phyloP scores from a whole-genome alignment of 2,888 invertebrate genomes.

The Drosophila anomelani region DNA sequence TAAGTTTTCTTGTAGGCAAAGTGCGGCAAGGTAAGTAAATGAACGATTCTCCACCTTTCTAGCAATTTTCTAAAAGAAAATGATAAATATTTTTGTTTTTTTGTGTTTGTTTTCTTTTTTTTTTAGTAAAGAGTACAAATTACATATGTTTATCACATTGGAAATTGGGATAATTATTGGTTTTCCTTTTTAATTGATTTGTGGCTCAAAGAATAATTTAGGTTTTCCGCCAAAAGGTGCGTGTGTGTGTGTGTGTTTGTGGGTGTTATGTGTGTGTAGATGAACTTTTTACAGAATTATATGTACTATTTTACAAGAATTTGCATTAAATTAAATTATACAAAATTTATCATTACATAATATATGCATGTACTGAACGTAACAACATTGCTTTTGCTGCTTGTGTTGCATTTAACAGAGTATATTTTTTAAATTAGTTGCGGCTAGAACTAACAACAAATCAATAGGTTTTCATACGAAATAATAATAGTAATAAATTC shows the following conservation, averaged over 20 bases:
- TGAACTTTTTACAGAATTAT: slow-evolving; percentile 60
- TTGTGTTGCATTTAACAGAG: slow-evolving; percentile 48
- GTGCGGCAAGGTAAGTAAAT: slow-evolving; percentile 65
- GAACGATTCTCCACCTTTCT: slow-evolving; percentile 55
- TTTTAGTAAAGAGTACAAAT: slow-evolving; percentile 66
- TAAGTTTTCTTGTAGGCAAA: slow-evolving; percentile 73
- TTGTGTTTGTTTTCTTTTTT: slow-evolving; percentile 7
- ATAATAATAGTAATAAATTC: slow-evolving; percentile 81
- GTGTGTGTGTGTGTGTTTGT: slow-evolving; percentile 34
- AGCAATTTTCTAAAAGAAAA: slow-evolving; percentile 58
- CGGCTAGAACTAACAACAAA: slow-evolving; percentile 74
- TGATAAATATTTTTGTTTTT: slow-evolving; percentile 64
- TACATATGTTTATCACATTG: slow-evolving; percentile 75
- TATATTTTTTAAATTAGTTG: slow-evolving; percentile 59
- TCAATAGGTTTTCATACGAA: slow-evolving; percentile 65
- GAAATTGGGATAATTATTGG: slow-evolving; percentile 67
- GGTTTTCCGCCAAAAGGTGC: slow-evolving; percentile 53
- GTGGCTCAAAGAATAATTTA: slow-evolving; percentile 40
- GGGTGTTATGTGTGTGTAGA: slow-evolving; percentile 38
- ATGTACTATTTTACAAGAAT: slow-evolving; percentile 57
- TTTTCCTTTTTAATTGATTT: slow-evolving; percentile 50
- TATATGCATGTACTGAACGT: slow-evolving; percentile 53
- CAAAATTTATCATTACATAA: slow-evolving; percentile 59
- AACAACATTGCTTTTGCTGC: slow-evolving; percentile 48
- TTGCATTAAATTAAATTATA: slow-evolving; percentile 51